These are phyloP conservation scores for Diachrysia chrysitis DNA, from an alignment of 2,888 invertebrate genomes.

Conservation along the genomic window DNA sequence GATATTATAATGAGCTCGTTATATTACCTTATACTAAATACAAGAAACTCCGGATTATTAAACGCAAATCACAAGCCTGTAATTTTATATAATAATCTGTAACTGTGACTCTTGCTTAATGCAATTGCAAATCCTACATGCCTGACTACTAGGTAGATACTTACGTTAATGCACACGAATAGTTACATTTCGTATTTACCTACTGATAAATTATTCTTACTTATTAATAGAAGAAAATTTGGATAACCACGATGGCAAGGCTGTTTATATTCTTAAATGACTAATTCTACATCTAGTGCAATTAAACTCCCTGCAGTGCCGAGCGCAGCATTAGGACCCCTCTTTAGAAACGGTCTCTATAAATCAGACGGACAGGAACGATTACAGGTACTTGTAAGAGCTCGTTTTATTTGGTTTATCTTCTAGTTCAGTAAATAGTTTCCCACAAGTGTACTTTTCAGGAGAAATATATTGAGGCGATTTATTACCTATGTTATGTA, in stretches of 20 bases:
- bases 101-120: background rate
- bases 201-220: too few relatives aligned
- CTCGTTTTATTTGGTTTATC: conserved; percentile 40
- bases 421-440: conserved; percentile 31
- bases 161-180: too few relatives aligned
- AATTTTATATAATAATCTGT: too few relatives aligned
- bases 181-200: background rate
- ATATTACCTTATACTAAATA: conserved; percentile 24
- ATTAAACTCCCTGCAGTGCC: conserved; percentile 36
- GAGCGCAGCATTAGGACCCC: conserved; percentile 41
- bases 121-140: background rate
- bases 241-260: background rate
- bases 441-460: conserved; percentile 15
- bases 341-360: conserved; percentile 43
- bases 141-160: background rate
- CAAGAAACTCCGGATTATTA: background rate
- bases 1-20: conserved; percentile 52
- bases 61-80: background rate
- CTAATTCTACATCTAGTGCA: conserved; percentile 17
- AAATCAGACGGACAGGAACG: conserved; percentile 41
- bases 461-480: conserved; percentile 19
- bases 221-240: background rate
- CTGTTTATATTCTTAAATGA: background rate
- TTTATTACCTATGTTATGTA: conserved; percentile 1
- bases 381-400: conserved; percentile 34